These are phyloP conservation scores for Indicator indicator DNA, from an alignment of 2,113 vertebrate genomes.

Conservation along the genomic window DNA sequence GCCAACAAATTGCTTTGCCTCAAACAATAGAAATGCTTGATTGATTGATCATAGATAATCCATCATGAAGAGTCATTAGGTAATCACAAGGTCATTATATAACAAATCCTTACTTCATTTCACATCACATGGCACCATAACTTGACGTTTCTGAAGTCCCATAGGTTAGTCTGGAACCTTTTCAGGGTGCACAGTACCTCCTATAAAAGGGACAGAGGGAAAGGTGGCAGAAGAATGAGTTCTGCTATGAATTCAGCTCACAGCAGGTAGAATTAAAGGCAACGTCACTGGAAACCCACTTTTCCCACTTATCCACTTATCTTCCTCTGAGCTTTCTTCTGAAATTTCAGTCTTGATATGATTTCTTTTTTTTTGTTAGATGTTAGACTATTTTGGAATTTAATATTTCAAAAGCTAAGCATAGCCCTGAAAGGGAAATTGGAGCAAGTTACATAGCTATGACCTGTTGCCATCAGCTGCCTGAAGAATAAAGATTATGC, in stretches of 20 bases:
- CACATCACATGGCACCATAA: rapidly evolving
- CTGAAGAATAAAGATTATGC: neutral
- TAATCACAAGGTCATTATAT: neutral
- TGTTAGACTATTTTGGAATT: neutral
- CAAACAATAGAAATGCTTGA: neutral
- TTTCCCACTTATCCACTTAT: neutral
- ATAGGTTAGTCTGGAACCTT: neutral
- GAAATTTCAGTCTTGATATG: neutral
- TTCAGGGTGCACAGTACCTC: neutral
- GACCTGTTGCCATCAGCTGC: conserved; percentile 38
- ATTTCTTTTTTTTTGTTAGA: neutral
- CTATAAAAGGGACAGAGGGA: neutral
- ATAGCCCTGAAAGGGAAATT: neutral
- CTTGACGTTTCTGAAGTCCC: neutral
- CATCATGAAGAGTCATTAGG: neutral
- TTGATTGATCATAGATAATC: neutral
- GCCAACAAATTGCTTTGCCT: neutral
- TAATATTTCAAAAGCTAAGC: neutral
- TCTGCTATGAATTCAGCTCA: neutral
- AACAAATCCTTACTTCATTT: neutral
- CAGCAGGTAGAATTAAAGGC: neutral
- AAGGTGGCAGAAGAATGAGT: neutral
- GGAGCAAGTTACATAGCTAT: neutral
- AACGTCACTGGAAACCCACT: neutral
- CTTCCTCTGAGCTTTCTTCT: neutral